phyloP scores from a whole-genome alignment of 2,797 vertebrate genomes.

The Bryconaethiops microstoma region DNA sequence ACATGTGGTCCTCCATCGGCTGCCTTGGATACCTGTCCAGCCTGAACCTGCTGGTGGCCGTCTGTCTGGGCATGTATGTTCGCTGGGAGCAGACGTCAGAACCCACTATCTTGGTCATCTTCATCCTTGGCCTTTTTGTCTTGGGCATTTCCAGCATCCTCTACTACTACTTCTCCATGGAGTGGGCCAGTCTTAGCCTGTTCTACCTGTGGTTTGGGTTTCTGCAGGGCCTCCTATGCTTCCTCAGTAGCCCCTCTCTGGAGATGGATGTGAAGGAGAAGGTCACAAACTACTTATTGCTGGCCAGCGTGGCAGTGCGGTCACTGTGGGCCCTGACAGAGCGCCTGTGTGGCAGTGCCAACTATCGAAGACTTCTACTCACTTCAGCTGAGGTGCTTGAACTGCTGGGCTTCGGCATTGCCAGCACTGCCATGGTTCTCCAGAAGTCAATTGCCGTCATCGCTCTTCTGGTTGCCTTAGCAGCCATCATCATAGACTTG shows the following conservation, averaged over 20 bases:
- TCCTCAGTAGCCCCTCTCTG: conserved; percentile 88
- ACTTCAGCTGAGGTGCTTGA: conserved; percentile 89
- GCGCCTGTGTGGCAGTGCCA: conserved; percentile 85
- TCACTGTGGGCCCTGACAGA: conserved; percentile 86
- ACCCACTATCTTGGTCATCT: conserved; percentile 92
- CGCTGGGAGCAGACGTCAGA: conserved; percentile 94
- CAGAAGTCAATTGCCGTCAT: conserved; percentile 85
- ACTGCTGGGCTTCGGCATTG: conserved; percentile 93
- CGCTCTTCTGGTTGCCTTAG: conserved; percentile 85
- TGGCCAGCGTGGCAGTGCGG: conserved; percentile 85
- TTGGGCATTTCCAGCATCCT: conserved; percentile 95
- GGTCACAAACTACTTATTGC: conserved; percentile 89
- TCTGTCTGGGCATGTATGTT: conserved; percentile 94
- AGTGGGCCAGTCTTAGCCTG: conserved; percentile 91
- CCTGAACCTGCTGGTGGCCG: conserved; percentile 88
- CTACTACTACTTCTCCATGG: conserved; percentile 98
- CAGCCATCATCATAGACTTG: conserved; percentile 89
- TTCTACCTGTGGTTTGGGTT: conserved; percentile 97
- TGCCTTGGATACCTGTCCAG: conserved; percentile 94
- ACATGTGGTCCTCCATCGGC: conserved; percentile 88
- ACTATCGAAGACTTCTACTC: conserved; percentile 83
- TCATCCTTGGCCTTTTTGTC: conserved; percentile 95
- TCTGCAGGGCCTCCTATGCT: conserved; percentile 93
- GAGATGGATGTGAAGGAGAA: conserved; percentile 88
- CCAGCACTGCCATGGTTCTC: conserved; percentile 90